phyloP scores from a whole-genome alignment of 1,140 invertebrate species.

The Cotesia glomerata region DNA sequence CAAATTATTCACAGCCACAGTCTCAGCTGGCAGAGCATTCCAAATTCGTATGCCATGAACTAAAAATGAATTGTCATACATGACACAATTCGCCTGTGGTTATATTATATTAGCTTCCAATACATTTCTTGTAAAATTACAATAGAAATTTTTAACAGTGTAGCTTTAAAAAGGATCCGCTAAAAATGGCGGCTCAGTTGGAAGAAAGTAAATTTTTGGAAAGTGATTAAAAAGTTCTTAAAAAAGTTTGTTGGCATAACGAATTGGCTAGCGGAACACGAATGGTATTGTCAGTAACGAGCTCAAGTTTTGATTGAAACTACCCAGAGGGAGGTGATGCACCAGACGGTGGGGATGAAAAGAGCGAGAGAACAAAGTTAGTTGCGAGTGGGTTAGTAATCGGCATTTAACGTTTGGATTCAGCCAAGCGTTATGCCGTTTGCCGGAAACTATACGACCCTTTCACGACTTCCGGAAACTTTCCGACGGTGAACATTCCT shows the following conservation, averaged over 20 bases:
- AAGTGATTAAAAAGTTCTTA: not conserved
- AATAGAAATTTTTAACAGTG: too few relatives aligned
- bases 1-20: too few relatives aligned
- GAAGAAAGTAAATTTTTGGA: not conserved
- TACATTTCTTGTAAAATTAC: too few relatives aligned
- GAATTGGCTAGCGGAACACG: not conserved
- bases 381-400: slow-evolving; percentile 35
- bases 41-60: too few relatives aligned
- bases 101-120: too few relatives aligned
- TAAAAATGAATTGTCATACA: too few relatives aligned
- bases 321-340: not conserved
- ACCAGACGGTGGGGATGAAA: not conserved
- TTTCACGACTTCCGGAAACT: not conserved
- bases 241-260: not conserved
- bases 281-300: slow-evolving; percentile 23
- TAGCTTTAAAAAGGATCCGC: too few relatives aligned
- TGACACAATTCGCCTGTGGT: too few relatives aligned
- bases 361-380: not conserved
- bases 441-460: slow-evolving; percentile 15
- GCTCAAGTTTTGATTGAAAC: slow-evolving; percentile 22
- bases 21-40: too few relatives aligned
- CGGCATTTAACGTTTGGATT: slow-evolving; percentile 45
- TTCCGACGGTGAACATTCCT: slow-evolving; percentile 38
- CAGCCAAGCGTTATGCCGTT: slow-evolving; percentile 39
- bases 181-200: too few relatives aligned